phyloP scores from a whole-genome alignment of 2,888 invertebrate genomes.

The Harmothoe impar region DNA sequence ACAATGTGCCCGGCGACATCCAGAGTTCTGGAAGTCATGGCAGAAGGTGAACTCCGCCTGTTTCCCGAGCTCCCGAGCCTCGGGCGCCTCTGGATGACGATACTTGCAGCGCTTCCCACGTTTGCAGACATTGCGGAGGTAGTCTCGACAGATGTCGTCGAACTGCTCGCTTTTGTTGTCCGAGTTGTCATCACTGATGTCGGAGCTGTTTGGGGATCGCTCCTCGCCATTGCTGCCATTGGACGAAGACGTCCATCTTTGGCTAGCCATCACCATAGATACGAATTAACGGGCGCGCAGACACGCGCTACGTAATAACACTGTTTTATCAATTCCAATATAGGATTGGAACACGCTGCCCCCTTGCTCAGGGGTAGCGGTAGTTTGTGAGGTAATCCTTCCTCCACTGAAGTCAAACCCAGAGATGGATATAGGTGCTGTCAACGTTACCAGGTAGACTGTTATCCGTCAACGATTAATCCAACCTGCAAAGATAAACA shows the following conservation, averaged over 20 bases:
- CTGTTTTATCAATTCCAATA: no score
- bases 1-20: constrained; percentile 89
- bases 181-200: constrained; percentile 69
- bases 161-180: constrained; percentile 63
- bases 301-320: no score
- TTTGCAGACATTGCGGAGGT: constrained; percentile 86
- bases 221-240: constrained; percentile 63
- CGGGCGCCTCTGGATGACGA: constrained; percentile 84
- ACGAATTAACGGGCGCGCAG: not conserved
- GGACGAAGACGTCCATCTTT: constrained; percentile 40
- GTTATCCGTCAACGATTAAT: no score
- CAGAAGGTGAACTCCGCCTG: constrained; percentile 84
- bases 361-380: no score
- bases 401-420: no score
- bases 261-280: constrained; percentile 57
- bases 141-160: constrained; percentile 87
- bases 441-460: no score
- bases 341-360: no score
- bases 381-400: no score
- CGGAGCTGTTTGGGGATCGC: constrained; percentile 66
- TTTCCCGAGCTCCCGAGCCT: constrained; percentile 80
- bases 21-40: constrained; percentile 88
- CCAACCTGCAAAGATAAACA: no score
- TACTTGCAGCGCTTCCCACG: constrained; percentile 87
- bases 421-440: no score